Percentiles rank a stretch among this genome's conserved stretches.
Conservation (phyloP, 2,797 vertebrate genomes). For the Coranthus polyacanthus region DNA sequence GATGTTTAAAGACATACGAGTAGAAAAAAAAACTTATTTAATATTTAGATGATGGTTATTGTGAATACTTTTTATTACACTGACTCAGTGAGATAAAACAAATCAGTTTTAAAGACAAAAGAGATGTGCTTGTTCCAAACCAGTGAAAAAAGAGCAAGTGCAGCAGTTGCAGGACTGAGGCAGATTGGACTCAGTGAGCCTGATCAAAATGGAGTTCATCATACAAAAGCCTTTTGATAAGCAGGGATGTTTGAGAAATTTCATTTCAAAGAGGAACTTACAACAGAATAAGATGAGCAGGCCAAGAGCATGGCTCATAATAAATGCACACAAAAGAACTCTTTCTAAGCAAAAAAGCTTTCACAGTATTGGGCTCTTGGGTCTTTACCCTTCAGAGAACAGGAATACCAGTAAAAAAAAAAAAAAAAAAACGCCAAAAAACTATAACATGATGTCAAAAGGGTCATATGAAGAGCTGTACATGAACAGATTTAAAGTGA, state of each 20-base stretch:
- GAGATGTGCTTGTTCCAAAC: not conserved
- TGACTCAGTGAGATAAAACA: not conserved
- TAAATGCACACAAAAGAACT: constrained; percentile 56
- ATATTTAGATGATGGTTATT: not conserved
- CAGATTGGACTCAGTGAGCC: constrained; percentile 10
- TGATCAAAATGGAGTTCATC: constrained; percentile 52
- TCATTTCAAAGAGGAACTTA: constrained; percentile 47
- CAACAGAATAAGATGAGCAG: constrained; percentile 32
- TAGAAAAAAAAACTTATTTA: not conserved
- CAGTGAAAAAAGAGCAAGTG: not conserved
- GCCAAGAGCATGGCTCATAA: constrained; percentile 42
- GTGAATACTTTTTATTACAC: not conserved
- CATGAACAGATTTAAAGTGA: not conserved
- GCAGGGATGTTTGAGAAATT: constrained; percentile 47
- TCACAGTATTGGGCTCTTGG: constrained; percentile 9
- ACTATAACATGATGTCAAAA: constrained; percentile 25
- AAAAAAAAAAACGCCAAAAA: not conserved
- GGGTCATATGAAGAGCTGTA: constrained; percentile 9
- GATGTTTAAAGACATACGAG: too few species aligned
- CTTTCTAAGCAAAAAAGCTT: constrained; percentile 53
- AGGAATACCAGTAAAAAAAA: constrained; percentile 3
- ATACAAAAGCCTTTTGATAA: constrained; percentile 54
- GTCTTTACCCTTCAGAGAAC: constrained; percentile 28
- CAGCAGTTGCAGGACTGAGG: not conserved
- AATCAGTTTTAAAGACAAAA: constrained; percentile 3